These are phyloP conservation scores for Drosophila kepulauana DNA, from an alignment of 1,140 invertebrate species.

Conservation along the genomic window DNA sequence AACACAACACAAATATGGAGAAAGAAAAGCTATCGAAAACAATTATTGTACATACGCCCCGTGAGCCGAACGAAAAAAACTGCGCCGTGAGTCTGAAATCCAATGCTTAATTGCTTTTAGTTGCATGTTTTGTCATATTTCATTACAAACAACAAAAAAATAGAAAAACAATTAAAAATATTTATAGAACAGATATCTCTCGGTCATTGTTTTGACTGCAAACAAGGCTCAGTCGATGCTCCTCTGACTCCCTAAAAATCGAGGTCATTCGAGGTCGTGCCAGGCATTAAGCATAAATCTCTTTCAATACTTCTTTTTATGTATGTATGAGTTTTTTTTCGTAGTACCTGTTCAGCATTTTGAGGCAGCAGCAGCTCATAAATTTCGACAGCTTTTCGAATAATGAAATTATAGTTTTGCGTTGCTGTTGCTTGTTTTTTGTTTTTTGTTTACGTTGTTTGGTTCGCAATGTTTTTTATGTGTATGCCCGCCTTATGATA, in stretches of 20 bases:
- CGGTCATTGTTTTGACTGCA: constrained; percentile 42
- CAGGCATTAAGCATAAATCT: constrained; percentile 48
- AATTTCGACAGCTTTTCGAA: constrained; percentile 58
- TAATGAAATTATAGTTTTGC: constrained; percentile 73
- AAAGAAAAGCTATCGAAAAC: constrained; percentile 37
- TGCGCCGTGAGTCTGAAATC: constrained; percentile 27
- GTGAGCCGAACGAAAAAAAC: constrained; percentile 6
- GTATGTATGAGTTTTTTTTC: constrained; percentile 15
- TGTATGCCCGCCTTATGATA: constrained; percentile 30
- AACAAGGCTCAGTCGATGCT: constrained; percentile 7
- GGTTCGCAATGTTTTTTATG: constrained; percentile 37
- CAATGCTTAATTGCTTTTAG: constrained; percentile 54
- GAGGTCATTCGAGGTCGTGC: neutral
- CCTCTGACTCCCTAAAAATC: too few relatives aligned
- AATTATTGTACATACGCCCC: constrained; percentile 49
- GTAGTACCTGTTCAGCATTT: constrained; percentile 51
- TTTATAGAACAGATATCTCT: constrained; percentile 16
- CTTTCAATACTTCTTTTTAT: constrained; percentile 29
- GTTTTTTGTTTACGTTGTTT: neutral
- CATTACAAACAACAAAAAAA: constrained; percentile 33
- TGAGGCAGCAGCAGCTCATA: constrained; percentile 43
- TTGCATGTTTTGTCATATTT: constrained; percentile 57
- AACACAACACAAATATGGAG: constrained; percentile 35
- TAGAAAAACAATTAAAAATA: constrained; percentile 32
- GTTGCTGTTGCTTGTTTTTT: neutral